Evolutionary conservation across 1,140 invertebrate species (phyloP).

Genomic region (Neodiprion pinetum): DNA sequence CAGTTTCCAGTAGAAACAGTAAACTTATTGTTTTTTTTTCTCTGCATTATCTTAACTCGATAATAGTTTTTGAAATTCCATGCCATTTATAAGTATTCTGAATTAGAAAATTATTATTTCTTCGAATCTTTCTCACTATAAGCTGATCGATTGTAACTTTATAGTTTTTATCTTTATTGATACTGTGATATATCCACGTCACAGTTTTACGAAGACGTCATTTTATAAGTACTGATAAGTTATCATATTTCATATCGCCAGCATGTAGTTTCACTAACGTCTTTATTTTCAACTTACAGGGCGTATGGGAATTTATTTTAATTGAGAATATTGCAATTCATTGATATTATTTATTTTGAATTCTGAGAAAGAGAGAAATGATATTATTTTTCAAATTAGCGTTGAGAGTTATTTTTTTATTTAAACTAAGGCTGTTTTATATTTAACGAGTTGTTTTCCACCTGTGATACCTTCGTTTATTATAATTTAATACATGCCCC

Average conservation of each 20-base stretch:
- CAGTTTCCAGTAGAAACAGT: neutral
- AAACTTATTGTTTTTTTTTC: neutral
- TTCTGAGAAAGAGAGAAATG: too few species aligned
- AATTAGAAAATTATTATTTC: neutral
- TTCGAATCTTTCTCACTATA: neutral
- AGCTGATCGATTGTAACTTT: neutral
- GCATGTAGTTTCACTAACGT: neutral
- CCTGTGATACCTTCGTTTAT: too few species aligned
- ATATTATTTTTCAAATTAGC: too few species aligned
- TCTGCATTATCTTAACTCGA: neutral
- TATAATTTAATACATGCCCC: too few species aligned
- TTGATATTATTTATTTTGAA: too few species aligned
- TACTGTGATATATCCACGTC: neutral
- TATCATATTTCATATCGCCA: neutral
- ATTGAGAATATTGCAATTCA: too few species aligned
- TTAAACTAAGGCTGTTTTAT: too few species aligned
- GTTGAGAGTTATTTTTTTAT: too few species aligned
- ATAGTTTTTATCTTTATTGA: conserved; percentile 2
- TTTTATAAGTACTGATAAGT: conserved; percentile 3
- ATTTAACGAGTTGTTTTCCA: too few species aligned
- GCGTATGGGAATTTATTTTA: too few species aligned
- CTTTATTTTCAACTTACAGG: neutral
- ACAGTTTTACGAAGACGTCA: conserved; percentile 1
- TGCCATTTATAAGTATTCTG: too few species aligned
- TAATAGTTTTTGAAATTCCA: too few species aligned